These are phyloP conservation scores for Pammene aurita DNA, from an alignment of 2,888 invertebrate species.

Conservation along the genomic window DNA sequence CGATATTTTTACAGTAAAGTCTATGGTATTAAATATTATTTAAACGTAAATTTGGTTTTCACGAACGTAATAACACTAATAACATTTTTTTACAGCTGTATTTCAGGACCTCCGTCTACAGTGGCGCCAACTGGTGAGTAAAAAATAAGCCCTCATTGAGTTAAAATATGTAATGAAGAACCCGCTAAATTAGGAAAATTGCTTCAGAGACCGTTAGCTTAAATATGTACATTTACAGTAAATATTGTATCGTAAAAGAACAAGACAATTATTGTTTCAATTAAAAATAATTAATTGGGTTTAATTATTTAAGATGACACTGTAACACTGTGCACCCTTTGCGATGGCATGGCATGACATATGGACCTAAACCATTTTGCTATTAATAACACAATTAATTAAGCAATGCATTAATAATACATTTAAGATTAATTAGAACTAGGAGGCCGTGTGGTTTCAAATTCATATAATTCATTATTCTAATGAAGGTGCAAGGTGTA, in stretches of 20 bases:
- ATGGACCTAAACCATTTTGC: conserved; percentile 27
- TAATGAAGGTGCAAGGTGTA: conserved; percentile 6
- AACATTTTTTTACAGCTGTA: no score
- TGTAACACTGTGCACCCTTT: background rate
- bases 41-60: no score
- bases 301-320: conserved; percentile 9
- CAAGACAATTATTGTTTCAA: background rate
- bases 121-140: no score
- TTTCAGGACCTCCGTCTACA: no score
- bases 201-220: no score
- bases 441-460: conserved; percentile 39
- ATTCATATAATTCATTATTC: conserved; percentile 39
- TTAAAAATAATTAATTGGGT: background rate
- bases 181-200: no score
- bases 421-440: conserved; percentile 44
- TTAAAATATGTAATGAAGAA: no score
- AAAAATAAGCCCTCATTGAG: no score
- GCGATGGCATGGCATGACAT: conserved; percentile 3
- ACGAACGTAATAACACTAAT: no score
- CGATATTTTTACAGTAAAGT: no score
- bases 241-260: background rate
- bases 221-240: no score
- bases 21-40: no score
- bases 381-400: conserved; percentile 58
- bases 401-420: conserved; percentile 21